Conservation (phyloP, 2,888 invertebrate species). For the Nebria brevicollis region DNA sequence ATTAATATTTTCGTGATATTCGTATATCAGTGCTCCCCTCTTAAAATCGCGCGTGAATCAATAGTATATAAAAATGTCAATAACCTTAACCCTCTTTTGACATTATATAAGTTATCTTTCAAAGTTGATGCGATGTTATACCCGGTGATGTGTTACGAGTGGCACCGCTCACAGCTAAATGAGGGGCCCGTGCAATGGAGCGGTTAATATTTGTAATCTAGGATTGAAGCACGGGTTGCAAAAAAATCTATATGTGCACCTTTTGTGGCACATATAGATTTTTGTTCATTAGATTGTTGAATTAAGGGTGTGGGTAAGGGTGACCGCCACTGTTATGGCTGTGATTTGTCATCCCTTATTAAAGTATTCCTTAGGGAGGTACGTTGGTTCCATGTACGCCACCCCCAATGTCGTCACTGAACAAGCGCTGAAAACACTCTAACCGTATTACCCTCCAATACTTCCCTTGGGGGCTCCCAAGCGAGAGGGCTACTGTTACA, state of each 20-base stretch:
- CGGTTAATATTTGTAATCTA: conserved; percentile 45
- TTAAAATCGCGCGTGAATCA: not conserved
- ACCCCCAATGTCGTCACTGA: not conserved
- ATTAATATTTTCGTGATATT: not conserved
- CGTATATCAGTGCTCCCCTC: not conserved
- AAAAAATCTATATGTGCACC: not conserved
- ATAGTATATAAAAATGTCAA: conserved; percentile 34
- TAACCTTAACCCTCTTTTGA: conserved; percentile 21
- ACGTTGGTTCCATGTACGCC: not conserved
- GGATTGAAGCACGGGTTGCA: not conserved
- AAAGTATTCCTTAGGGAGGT: conserved; percentile 50
- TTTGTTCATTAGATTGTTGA: not conserved
- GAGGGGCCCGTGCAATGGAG: conserved; percentile 33
- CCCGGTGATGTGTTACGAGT: not conserved
- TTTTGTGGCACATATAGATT: not conserved
- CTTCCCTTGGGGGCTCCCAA: not conserved
- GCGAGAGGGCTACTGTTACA: conserved; percentile 5
- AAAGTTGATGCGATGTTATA: not conserved
- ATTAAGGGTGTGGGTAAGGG: not conserved
- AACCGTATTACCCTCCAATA: conserved; percentile 9
- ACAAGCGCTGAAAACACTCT: conserved; percentile 9
- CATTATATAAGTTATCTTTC: conserved; percentile 15
- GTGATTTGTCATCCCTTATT: conserved; percentile 58
- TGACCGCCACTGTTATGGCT: conserved; percentile 18
- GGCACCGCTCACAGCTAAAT: not conserved